Conservation (phyloP, 1,140 invertebrate species). For the Planococcus citri region DNA sequence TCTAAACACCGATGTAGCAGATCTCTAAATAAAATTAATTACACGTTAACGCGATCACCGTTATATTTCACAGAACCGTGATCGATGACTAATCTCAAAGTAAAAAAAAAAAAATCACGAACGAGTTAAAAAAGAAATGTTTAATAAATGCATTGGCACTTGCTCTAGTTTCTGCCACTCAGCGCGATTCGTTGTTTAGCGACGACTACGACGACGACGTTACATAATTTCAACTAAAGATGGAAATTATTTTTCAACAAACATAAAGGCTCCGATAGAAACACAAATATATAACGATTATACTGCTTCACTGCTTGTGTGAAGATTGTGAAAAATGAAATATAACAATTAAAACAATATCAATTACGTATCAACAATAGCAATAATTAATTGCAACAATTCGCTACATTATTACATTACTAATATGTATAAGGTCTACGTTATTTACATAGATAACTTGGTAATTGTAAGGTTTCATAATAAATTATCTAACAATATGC, state of each 20-base stretch:
- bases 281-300: constrained; percentile 1
- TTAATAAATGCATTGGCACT: background rate
- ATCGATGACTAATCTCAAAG: background rate
- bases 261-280: background rate
- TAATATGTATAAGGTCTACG: background rate
- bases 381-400: constrained; percentile 6
- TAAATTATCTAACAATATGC: constrained; percentile 25
- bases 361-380: constrained; percentile 10
- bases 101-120: background rate
- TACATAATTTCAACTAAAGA: background rate
- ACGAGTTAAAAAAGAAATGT: background rate
- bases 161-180: background rate
- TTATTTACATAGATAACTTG: constrained; percentile 15
- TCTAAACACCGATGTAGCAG: constrained; percentile 4
- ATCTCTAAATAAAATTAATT: background rate
- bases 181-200: background rate
- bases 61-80: background rate
- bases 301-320: background rate
- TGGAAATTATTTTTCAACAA: background rate
- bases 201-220: background rate
- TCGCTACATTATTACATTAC: background rate
- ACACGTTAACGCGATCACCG: background rate
- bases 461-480: constrained; percentile 12
- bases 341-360: constrained; percentile 8
- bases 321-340: constrained; percentile 1